Evolutionary conservation across 2,113 vertebrate species (phyloP), one percentile per base, ranked within the genome.

Genomic region (Rhinopomastus cyanomelas): DNA sequence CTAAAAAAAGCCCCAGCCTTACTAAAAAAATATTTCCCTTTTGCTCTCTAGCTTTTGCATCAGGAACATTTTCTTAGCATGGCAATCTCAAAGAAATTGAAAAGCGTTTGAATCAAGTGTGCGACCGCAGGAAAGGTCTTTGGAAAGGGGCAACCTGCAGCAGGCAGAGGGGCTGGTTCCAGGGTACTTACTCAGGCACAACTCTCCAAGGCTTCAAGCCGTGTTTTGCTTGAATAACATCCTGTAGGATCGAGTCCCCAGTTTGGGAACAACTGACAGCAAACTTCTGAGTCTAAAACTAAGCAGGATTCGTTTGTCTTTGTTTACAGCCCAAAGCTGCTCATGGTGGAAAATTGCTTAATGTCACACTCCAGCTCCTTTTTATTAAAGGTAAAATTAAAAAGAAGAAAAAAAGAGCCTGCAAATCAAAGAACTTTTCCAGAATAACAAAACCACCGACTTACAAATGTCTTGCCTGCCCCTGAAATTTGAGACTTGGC

Each of bases 401-500:
- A 39, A 56, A 25, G 27, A 6, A 34, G 22, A 20, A 13, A 13
- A 53, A 82, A 81, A n/a, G 60, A 39, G 36, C 36, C 68, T 60
- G 55, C 17, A 91, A 95, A 93, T 85, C 79, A 92, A 96, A 86
- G 30, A 91, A 90, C 76, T 93, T 88, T 95, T 57, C n/a, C 84
- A 85, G 55, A 75, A 92, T 81, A 88, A 89, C 88, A 95, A 94
- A 87, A 85, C 59, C 87, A 87, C 88, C 4, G 77, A 80, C 48
- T 85, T 90, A 93, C 87, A 95, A 97, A 80, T 92, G 72, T 59
- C 92, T 48, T 87, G 57, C 86, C 81, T 89, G 64, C 64, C 89
- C 78, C 73, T 93, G 76, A 96, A 96, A 95, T 88, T 66, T 90
- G 81, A 95, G 89, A 90, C 88, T 77, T 78, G 85, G 85, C 92